Percentiles rank a stretch among this genome's conserved stretches.
These are phyloP conservation scores for Cranoglanis bouderius DNA, from an alignment of 2,113 vertebrate genomes.

Conservation along the genomic window DNA sequence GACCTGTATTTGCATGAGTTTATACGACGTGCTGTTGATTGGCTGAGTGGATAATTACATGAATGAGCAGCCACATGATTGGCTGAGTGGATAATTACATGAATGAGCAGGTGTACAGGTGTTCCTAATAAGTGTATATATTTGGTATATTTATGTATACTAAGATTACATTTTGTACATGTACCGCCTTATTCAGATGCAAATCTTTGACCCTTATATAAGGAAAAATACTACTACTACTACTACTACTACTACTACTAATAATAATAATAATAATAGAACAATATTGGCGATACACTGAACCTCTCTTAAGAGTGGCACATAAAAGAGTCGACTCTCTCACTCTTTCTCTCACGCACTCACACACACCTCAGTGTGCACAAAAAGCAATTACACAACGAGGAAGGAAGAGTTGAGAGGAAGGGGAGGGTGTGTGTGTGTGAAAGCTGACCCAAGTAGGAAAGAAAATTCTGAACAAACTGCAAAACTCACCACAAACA, in stretches of 20 bases:
- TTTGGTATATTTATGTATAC: background rate
- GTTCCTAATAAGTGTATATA: background rate
- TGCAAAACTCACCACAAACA: slow-evolving; percentile 20
- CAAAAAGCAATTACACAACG: slow-evolving; percentile 37
- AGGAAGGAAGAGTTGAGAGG: slow-evolving; percentile 50
- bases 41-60: background rate
- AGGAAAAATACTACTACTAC: background rate
- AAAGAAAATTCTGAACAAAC: slow-evolving; percentile 10
- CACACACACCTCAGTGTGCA: background rate
- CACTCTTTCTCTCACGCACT: background rate
- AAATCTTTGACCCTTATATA: background rate
- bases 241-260: background rate
- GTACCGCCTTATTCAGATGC: background rate
- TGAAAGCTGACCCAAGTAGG: background rate
- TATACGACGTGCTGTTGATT: background rate
- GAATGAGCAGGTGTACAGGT: background rate
- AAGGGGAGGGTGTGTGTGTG: background rate
- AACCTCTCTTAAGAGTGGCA: background rate
- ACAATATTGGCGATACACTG: background rate
- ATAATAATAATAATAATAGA: background rate
- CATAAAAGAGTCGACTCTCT: background rate
- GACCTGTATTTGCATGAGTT: background rate
- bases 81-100: background rate
- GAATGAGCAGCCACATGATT: background rate
- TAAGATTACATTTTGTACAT: background rate